Evolutionary conservation across 2,113 vertebrate genomes (phyloP), one percentile per base, ranked within the genome.

Genomic region (Eleginops maclovinus): DNA sequence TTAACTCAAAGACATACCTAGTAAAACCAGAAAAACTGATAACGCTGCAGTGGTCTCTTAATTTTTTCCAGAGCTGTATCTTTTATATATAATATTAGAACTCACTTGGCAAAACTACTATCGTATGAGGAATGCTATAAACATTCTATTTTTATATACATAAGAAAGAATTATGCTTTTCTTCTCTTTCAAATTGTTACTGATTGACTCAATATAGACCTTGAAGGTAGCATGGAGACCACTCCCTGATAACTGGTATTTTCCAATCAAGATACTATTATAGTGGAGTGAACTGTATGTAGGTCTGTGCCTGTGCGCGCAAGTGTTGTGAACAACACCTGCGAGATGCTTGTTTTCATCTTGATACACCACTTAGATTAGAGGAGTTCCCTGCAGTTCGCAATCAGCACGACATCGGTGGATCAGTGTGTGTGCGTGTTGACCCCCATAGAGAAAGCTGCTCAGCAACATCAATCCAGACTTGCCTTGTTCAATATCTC

Each of bases 371-470:
- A 68, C 63, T 68, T 74, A 68, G 55, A 86, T 81, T 66, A 72
- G 24, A 82, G 50, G 54, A 64, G 58, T 62, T 69, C 67, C 28
- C 66, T 47, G 50, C 73, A 70, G 72, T 64, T 49, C 59, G 46
- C 40, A 49, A 80, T 65, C 81, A 82, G 76, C 61, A 28, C 62
- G 70, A 24, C 2, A 11, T 66, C 40, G 24, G 31, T 61, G 50
- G 43, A 19, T 54, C 49, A 60, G 28, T 12, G 49, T 36, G 24
- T 58, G 62, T 61, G 67, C 60, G 50, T 70, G 58, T 69, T 46
- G 82, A 73, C 53, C 55, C 72, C 82, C 75, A 65, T 54, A 60
- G 75, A 51, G 58, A 77, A 81, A 79, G 70, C 83, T 46, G 78
- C 68, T 79, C 26, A 50, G 70, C 31, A 72, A 50, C 82, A 76